Conservation (phyloP, 2,888 invertebrate genomes). For the Cheiracanthium punctorium region DNA sequence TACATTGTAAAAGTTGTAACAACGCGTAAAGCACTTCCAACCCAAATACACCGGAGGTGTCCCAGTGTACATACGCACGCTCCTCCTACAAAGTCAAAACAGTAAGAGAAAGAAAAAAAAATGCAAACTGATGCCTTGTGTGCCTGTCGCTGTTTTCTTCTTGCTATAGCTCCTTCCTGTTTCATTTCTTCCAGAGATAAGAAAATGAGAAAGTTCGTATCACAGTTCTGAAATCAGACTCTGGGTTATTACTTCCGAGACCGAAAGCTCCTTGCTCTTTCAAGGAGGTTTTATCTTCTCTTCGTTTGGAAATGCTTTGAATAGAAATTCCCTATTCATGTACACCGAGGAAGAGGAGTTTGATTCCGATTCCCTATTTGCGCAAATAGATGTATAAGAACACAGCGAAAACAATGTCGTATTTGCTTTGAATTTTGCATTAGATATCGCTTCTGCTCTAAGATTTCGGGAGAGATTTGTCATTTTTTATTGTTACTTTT, state of each 20-base stretch:
- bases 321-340: constrained; percentile 23
- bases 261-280: not conserved
- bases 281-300: not conserved
- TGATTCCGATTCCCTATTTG: constrained; percentile 5
- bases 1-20: not conserved
- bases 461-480: too few relatives aligned
- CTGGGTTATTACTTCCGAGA: not conserved
- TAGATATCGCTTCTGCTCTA: not conserved
- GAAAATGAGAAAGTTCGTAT: constrained; percentile 26
- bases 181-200: constrained; percentile 6
- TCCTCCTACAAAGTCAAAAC: not conserved
- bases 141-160: not conserved
- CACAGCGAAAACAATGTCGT: not conserved
- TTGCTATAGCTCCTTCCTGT: constrained; percentile 1
- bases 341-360: not conserved
- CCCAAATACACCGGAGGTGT: not conserved
- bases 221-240: not conserved
- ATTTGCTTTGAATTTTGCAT: not conserved
- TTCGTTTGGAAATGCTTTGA: not conserved
- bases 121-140: constrained; percentile 21
- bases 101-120: not conserved
- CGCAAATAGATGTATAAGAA: not conserved
- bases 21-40: not conserved
- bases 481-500: too few relatives aligned
- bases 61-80: not conserved